phyloP scores from a whole-genome alignment of 2,888 invertebrate genomes.

The Augochlorella aurata region DNA sequence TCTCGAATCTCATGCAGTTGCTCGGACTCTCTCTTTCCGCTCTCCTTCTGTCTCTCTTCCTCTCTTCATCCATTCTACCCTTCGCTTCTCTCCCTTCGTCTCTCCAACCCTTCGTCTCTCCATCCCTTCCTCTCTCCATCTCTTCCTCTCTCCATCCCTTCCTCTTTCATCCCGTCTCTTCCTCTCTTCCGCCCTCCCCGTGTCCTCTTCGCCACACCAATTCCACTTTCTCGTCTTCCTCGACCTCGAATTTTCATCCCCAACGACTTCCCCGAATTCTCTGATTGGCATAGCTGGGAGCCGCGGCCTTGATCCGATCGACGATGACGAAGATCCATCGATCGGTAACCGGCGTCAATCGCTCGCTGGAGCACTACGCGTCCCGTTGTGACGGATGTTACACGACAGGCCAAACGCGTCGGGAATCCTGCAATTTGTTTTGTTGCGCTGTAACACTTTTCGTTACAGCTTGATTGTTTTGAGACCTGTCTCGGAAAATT shows the following conservation, averaged over 20 bases:
- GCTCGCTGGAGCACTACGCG: background rate
- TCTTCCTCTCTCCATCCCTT: background rate
- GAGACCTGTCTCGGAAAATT: background rate
- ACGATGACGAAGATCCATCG: background rate
- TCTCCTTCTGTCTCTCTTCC: background rate
- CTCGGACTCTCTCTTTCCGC: conserved; percentile 17
- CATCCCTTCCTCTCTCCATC: conserved; percentile 19
- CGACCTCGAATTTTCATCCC: background rate
- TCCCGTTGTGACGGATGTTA: background rate
- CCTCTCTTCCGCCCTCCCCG: background rate
- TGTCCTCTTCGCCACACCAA: too few relatives aligned
- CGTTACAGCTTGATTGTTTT: background rate
- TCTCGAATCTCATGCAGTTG: conserved; percentile 57
- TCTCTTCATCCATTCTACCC: background rate
- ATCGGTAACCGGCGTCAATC: background rate
- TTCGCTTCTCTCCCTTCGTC: background rate
- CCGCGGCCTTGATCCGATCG: background rate
- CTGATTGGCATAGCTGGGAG: background rate
- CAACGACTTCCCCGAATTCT: background rate
- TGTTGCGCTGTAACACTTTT: background rate
- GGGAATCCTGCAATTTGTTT: background rate
- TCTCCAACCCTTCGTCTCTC: conserved; percentile 5
- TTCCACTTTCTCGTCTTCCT: background rate
- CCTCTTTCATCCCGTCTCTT: background rate
- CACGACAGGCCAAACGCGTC: background rate